Base-by-base conservation (phyloP, 92 coral and sea anemone genomes). In the Umimayanthus kanabou region DNA sequence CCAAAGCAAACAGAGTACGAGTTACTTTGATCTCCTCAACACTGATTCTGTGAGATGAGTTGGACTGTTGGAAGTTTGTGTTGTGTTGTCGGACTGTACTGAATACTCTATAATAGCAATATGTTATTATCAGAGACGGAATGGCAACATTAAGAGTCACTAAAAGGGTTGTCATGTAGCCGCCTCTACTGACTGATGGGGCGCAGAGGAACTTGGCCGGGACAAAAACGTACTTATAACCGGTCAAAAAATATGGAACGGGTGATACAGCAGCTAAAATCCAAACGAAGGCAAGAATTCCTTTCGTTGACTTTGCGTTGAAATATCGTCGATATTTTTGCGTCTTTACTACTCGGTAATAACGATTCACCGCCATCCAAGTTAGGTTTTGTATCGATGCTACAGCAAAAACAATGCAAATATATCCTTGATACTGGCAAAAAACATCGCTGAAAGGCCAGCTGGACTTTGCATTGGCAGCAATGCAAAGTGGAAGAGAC, bases 351-450 rank as follows among this genome's bases (percentile, higher is more conserved):
- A 76, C 80, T n/a, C 80, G 80, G 57, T 76, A 76, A 2, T 28
- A 76, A 13, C 80, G 30, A 23, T 76, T 76, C 80, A 76, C 80
- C 28, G 80, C 80, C 80, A 76, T 76, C 80, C 80, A 76, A 0
- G 80, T 76, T 40, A 76, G 80, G 26, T 76, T 76, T 76, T 76
- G 80, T 39, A 76, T 76, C 18, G 80, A 76, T 20, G 80, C 80
- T 39, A 76, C 20, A 4, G 80, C 80, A 15, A 42, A n/a, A 23
- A 76, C 80, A 25, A 76, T 28, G 57, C 80, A 76, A 37, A 20
- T 40, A 40, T 76, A 76, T 16, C 80, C 57, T 10, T 76, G 80
- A 76, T 76, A 76, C 6, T 47, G 50, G 50, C 50, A 47, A 10
- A 10, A 47, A 47, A 9, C 50, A 6, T 47, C 50, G 50, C 50